Evolutionary conservation across 2,113 vertebrate species (phyloP).

Genomic region (Brachypteracias leptosomus): DNA sequence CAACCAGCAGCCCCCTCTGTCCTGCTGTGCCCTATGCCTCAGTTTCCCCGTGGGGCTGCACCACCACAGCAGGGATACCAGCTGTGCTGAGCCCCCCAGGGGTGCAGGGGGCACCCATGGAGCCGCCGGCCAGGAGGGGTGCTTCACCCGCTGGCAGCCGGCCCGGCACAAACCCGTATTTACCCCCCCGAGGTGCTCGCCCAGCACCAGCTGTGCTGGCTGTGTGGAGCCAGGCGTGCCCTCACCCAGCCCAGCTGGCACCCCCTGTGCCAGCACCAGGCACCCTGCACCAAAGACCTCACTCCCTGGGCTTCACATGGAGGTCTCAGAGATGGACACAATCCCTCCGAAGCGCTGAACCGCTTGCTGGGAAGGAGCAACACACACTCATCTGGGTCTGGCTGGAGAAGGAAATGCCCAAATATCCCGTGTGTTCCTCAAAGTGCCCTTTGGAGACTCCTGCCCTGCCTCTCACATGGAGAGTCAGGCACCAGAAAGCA

Average conservation of each 20-base stretch:
- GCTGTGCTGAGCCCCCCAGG: not conserved
- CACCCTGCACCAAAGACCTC: not conserved
- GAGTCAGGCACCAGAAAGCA: not conserved
- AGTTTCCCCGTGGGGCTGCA: not conserved
- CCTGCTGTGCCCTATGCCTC: fast-evolving
- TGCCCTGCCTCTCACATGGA: not conserved
- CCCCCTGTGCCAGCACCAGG: not conserved
- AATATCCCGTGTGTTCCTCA: not conserved
- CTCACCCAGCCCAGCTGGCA: not conserved
- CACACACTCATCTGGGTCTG: fast-evolving
- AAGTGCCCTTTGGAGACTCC: not conserved
- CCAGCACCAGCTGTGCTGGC: not conserved
- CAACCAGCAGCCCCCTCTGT: not conserved
- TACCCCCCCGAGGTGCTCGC: not conserved
- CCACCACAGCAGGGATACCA: fast-evolving
- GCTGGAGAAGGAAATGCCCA: not conserved
- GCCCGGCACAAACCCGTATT: not conserved
- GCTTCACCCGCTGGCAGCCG: not conserved
- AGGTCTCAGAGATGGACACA: fast-evolving
- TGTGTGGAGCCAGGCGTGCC: not conserved
- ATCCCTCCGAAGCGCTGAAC: fast-evolving
- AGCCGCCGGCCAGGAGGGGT: not conserved
- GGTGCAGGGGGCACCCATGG: not conserved
- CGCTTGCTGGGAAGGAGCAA: fast-evolving
- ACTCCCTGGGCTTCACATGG: fast-evolving